These are phyloP conservation scores for Tapirus indicus DNA, from an alignment of 2,797 vertebrate genomes.

Conservation along the genomic window DNA sequence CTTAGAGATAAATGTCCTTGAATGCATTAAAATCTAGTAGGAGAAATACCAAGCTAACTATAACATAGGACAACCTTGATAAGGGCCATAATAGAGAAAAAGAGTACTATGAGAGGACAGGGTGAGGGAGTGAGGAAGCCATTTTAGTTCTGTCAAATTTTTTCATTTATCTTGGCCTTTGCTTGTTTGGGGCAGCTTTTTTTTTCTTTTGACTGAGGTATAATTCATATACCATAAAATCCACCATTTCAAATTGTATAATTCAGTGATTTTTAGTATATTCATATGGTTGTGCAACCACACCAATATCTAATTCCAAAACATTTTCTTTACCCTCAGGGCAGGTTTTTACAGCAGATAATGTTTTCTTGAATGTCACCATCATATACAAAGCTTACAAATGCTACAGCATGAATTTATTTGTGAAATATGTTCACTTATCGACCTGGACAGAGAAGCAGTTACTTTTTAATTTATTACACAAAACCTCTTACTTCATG, in stretches of 20 bases:
- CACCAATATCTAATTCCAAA: not conserved
- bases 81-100: not conserved
- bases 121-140: not conserved
- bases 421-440: not conserved
- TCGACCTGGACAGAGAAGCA: not conserved
- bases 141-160: not conserved
- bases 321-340: not conserved
- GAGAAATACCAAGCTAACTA: not conserved
- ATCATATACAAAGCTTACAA: not conserved
- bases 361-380: conserved; percentile 16
- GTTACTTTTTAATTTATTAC: not conserved
- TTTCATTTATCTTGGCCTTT: conserved; percentile 3
- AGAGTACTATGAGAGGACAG: not conserved
- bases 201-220: not conserved
- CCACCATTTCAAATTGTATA: not conserved
- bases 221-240: conserved; percentile 5
- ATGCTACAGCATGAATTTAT: not conserved
- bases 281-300: not conserved
- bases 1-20: not conserved
- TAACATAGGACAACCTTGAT: not conserved
- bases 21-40: conserved; percentile 28
- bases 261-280: conserved; percentile 30
- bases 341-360: not conserved
- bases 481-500: not conserved
- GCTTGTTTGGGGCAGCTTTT: not conserved